Evolutionary conservation across 2,113 vertebrate species (phyloP).

Genomic region (Scophthalmus maximus): DNA sequence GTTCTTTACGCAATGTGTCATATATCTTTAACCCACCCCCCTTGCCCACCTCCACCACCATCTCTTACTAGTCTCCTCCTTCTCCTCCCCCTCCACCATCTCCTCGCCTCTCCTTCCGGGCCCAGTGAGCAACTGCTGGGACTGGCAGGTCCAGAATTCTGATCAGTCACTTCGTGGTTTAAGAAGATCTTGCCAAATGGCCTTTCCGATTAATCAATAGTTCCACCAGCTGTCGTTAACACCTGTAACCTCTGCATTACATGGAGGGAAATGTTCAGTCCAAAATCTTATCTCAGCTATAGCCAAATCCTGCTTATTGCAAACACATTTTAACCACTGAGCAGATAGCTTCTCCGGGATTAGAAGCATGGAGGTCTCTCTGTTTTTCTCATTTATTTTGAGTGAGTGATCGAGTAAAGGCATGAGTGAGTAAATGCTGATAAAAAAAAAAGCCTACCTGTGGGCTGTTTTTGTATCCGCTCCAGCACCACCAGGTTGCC

Average conservation of each 20-base stretch:
- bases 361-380: slow-evolving; percentile 51
- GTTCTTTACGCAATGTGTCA: slow-evolving; percentile 61
- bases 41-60: slow-evolving; percentile 25
- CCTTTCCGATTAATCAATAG: slow-evolving; percentile 80
- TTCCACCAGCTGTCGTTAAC: slow-evolving; percentile 78
- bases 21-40: slow-evolving; percentile 39
- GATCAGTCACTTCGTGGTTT: slow-evolving; percentile 82
- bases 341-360: slow-evolving; percentile 59
- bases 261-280: slow-evolving; percentile 77
- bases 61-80: slow-evolving; percentile 19
- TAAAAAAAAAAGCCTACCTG: slow-evolving; percentile 54
- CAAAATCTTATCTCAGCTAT: slow-evolving; percentile 64
- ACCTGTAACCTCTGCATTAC: slow-evolving; percentile 79
- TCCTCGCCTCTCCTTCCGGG: slow-evolving; percentile 44
- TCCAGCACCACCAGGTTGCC: slow-evolving; percentile 50
- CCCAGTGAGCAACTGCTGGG: slow-evolving; percentile 58
- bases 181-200: slow-evolving; percentile 74
- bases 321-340: slow-evolving; percentile 58
- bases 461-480: slow-evolving; percentile 68
- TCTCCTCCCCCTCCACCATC: neutral
- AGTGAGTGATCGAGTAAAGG: slow-evolving; percentile 37
- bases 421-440: slow-evolving; percentile 50
- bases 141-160: slow-evolving; percentile 76
- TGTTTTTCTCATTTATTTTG: slow-evolving; percentile 23
- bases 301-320: slow-evolving; percentile 59